These are phyloP conservation scores for Pampusana beccarii DNA, from an alignment of 2,113 vertebrate species.

Conservation along the genomic window DNA sequence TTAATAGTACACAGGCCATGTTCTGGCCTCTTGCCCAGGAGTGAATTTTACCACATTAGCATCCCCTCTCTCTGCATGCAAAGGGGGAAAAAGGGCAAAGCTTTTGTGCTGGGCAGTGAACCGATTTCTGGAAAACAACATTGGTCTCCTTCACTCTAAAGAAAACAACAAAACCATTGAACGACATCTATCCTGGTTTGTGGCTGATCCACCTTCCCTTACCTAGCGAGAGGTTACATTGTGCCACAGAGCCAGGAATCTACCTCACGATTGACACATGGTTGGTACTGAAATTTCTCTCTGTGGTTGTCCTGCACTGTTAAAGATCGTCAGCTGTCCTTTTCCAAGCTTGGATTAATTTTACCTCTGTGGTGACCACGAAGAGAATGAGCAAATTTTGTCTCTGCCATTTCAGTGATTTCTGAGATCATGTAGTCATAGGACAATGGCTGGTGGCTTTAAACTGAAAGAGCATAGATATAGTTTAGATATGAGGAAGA, in stretches of 20 bases:
- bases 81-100: neutral
- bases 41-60: conserved; percentile 12
- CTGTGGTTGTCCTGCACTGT: neutral
- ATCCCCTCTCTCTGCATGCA: neutral
- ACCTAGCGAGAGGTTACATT: neutral
- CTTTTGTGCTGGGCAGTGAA: conserved; percentile 19
- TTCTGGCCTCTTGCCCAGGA: conserved; percentile 60
- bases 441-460: no score
- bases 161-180: neutral
- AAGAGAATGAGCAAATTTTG: neutral
- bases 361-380: neutral
- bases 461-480: no score
- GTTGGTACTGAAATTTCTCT: neutral
- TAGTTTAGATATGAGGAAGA: no score
- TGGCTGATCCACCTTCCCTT: neutral
- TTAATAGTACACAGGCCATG: conserved; percentile 48
- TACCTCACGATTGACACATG: rapidly evolving
- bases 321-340: neutral
- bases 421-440: neutral
- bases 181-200: neutral
- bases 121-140: neutral
- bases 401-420: neutral
- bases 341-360: neutral
- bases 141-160: neutral
- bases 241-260: neutral